Conservation (phyloP, 2,888 invertebrate genomes). For the Scaptomyza reducta region DNA sequence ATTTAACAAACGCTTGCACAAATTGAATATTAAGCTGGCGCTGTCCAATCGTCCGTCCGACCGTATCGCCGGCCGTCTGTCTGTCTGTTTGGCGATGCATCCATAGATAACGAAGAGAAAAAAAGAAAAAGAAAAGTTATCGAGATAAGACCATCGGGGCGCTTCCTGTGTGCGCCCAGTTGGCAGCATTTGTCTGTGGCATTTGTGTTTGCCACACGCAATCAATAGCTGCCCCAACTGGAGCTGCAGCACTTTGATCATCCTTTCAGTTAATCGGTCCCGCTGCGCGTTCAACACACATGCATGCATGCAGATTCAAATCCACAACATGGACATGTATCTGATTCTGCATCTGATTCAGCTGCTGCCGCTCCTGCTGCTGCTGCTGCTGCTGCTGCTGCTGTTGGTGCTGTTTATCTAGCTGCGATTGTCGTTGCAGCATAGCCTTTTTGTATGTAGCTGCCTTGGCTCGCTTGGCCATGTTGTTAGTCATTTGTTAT, state of each 20-base stretch:
- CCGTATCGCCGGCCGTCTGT: slow-evolving; percentile 6
- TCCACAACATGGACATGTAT: slow-evolving; percentile 50
- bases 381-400: slow-evolving; percentile 41
- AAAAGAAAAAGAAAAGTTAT: slow-evolving; percentile 43
- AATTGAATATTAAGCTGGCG: slow-evolving; percentile 76
- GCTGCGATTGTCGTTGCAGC: slow-evolving; percentile 60
- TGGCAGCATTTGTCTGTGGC: slow-evolving; percentile 45
- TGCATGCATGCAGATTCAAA: slow-evolving; percentile 60
- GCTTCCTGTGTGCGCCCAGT: slow-evolving; percentile 35
- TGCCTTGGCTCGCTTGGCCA: slow-evolving; percentile 53
- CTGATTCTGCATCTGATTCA: slow-evolving; percentile 44
- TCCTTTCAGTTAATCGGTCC: slow-evolving; percentile 76
- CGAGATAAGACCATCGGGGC: slow-evolving; percentile 56
- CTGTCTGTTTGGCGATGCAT: slow-evolving; percentile 32
- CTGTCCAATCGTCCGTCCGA: slow-evolving; percentile 9
- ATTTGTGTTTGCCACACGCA: slow-evolving; percentile 69
- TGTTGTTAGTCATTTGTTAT: slow-evolving; percentile 78
- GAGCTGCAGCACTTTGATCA: slow-evolving; percentile 74
- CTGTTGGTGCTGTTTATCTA: slow-evolving; percentile 67
- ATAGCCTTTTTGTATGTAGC: slow-evolving; percentile 28
- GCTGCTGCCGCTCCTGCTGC: slow-evolving; percentile 13
- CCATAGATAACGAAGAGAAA: slow-evolving; percentile 35
- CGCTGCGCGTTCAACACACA: slow-evolving; percentile 56
- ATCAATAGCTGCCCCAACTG: slow-evolving; percentile 58
- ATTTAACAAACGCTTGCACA: slow-evolving; percentile 71